phyloP scores from a whole-genome alignment of 2,797 vertebrate genomes.

The Molothrus aeneus region DNA sequence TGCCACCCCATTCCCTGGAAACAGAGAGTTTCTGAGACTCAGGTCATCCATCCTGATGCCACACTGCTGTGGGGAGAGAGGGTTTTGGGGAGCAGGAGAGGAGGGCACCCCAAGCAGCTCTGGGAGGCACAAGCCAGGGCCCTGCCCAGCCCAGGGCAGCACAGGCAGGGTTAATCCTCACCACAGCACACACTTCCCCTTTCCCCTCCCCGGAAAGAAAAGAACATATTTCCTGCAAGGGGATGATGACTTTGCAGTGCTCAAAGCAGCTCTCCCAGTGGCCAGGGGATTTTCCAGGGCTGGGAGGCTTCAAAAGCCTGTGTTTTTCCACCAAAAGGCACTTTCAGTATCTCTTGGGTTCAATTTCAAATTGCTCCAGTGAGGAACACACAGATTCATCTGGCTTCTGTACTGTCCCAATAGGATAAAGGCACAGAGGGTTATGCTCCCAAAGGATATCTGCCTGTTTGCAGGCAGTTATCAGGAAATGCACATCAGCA shows the following conservation, averaged over 20 bases:
- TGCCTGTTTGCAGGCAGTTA: background rate
- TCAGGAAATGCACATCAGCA: background rate
- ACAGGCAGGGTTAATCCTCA: background rate
- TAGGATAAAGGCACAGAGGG: background rate
- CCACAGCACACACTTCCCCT: background rate
- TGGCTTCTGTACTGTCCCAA: background rate
- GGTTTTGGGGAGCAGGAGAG: background rate
- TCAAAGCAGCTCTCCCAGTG: background rate
- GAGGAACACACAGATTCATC: background rate
- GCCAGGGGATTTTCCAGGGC: background rate
- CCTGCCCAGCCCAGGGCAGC: background rate
- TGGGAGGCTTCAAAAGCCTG: background rate
- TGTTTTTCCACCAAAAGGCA: background rate
- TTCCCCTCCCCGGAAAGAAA: background rate
- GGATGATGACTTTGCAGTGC: background rate
- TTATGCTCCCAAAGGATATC: background rate
- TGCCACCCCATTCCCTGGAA: background rate
- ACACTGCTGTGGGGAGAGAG: accelerated
- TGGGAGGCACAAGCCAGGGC: too few relatives aligned
- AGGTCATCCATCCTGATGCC: background rate
- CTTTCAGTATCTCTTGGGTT: background rate
- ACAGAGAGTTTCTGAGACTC: background rate
- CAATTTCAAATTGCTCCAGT: background rate
- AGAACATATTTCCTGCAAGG: background rate
- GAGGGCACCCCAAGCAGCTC: background rate